A percentile compares a stretch with the other conserved stretches of the same genome.
These are phyloP conservation scores for Drosophila elegans DNA, from an alignment of 1,140 invertebrate genomes.

Conservation along the genomic window DNA sequence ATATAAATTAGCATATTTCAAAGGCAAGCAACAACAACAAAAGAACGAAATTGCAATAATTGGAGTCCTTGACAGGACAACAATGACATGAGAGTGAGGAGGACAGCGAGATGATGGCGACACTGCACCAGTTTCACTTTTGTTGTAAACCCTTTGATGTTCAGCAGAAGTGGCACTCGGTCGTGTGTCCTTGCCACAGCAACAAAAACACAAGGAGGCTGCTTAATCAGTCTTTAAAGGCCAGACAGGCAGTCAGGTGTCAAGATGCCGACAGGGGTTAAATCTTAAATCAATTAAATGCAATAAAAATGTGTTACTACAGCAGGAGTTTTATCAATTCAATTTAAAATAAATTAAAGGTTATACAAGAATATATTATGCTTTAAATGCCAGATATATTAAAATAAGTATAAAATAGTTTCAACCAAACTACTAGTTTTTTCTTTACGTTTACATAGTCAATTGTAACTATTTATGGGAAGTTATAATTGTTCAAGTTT, in stretches of 20 bases:
- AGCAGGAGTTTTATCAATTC: too few relatives aligned
- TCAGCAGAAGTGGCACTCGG: constrained; percentile 73
- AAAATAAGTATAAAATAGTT: too few relatives aligned
- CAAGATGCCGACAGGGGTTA: constrained; percentile 14
- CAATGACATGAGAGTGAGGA: constrained; percentile 25
- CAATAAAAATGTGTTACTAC: not conserved
- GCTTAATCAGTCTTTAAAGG: constrained; percentile 66
- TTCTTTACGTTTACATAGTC: too few relatives aligned
- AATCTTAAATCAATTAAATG: constrained; percentile 54
- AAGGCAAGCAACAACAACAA: constrained; percentile 68
- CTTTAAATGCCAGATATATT: too few relatives aligned
- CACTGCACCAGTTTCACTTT: constrained; percentile 66
- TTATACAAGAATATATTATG: too few relatives aligned
- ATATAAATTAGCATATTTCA: constrained; percentile 79
- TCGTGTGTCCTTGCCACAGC: constrained; percentile 61
- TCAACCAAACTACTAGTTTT: too few relatives aligned
- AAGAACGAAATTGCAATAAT: constrained; percentile 75
- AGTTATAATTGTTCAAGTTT: too few relatives aligned
- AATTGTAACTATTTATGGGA: too few relatives aligned
- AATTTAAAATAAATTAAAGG: too few relatives aligned
- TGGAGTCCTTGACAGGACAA: constrained; percentile 74
- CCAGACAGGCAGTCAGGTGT: constrained; percentile 42
- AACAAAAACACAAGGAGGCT: constrained; percentile 29
- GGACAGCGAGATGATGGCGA: constrained; percentile 25
- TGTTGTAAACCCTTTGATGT: constrained; percentile 78